A percentile compares a stretch with the other conserved stretches of the same genome.
Conservation (phyloP, 1,140 invertebrate genomes). For the Whitmania pigra region DNA sequence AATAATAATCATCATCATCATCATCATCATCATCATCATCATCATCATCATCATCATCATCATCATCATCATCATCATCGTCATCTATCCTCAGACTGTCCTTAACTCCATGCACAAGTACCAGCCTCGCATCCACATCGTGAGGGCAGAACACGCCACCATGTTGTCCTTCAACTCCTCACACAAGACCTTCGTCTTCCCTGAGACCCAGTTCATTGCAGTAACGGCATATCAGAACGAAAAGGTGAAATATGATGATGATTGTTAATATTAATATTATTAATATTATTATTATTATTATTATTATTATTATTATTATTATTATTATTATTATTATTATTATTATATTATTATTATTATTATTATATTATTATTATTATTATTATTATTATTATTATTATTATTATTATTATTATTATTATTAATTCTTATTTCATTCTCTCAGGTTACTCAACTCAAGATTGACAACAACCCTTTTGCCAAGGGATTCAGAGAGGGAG, state of each 20-base stretch:
- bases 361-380: too few relatives aligned
- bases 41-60: not conserved
- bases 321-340: too few relatives aligned
- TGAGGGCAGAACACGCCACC: conserved; percentile 49
- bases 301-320: too few relatives aligned
- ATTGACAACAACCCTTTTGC: too few relatives aligned
- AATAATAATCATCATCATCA: not conserved
- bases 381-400: too few relatives aligned
- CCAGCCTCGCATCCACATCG: conserved; percentile 95
- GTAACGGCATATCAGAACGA: conserved; percentile 74
- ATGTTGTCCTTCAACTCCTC: not conserved
- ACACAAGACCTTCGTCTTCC: conserved; percentile 77
- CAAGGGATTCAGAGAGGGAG: too few relatives aligned
- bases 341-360: too few relatives aligned
- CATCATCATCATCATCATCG: not conserved
- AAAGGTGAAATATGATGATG: conserved; percentile 48
- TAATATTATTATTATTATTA: too few relatives aligned
- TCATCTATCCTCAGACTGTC: conserved; percentile 62
- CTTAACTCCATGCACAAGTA: conserved; percentile 99
- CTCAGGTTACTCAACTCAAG: too few relatives aligned
- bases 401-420: too few relatives aligned
- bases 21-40: not conserved
- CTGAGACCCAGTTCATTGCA: conserved; percentile 82
- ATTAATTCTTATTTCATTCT: too few relatives aligned
- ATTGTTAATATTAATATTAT: too few relatives aligned